A percentile compares a stretch with the other conserved stretches of the same genome.
phyloP scores from a whole-genome alignment of 2,888 invertebrate species.

The Ceriagrion tenellum region DNA sequence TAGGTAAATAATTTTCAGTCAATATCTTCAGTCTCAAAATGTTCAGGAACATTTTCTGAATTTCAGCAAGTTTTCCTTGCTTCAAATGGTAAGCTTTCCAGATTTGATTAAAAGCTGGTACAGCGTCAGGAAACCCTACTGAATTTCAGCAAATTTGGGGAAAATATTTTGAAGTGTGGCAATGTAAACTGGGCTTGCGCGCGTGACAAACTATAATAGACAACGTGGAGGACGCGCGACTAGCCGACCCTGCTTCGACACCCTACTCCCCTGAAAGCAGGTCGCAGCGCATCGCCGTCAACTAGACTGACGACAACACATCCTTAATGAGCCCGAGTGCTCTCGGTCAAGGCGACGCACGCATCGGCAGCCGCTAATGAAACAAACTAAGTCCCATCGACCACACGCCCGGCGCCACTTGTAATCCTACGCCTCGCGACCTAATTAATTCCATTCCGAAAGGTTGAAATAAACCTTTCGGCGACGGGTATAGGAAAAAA shows the following conservation, averaged over 20 bases:
- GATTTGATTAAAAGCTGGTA: too few species aligned
- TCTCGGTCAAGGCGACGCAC: slow-evolving; percentile 63
- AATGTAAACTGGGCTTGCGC: not conserved
- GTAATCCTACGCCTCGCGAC: slow-evolving; percentile 41
- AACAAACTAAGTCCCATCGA: slow-evolving; percentile 47
- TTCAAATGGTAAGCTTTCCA: too few species aligned
- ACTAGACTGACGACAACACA: slow-evolving; percentile 39
- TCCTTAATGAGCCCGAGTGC: slow-evolving; percentile 55
- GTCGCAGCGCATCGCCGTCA: not conserved
- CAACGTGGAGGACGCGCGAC: not conserved
- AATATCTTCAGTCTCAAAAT: too few species aligned
- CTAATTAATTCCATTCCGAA: slow-evolving; percentile 37
- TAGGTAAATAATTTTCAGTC: too few species aligned
- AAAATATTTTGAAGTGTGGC: too few species aligned
- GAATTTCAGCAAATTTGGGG: too few species aligned
- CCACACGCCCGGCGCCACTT: slow-evolving; percentile 32
- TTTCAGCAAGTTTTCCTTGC: too few species aligned
- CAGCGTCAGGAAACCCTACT: too few species aligned
- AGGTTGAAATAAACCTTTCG: not conserved
- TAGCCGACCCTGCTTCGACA: slow-evolving; percentile 7
- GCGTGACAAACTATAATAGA: not conserved
- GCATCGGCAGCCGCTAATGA: slow-evolving; percentile 56
- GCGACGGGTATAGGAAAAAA: not conserved
- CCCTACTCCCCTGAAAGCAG: not conserved
- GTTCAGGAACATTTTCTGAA: too few species aligned